Evolutionary conservation across 1,140 invertebrate genomes (phyloP).

Genomic region (Megalonaias nervosa): DNA sequence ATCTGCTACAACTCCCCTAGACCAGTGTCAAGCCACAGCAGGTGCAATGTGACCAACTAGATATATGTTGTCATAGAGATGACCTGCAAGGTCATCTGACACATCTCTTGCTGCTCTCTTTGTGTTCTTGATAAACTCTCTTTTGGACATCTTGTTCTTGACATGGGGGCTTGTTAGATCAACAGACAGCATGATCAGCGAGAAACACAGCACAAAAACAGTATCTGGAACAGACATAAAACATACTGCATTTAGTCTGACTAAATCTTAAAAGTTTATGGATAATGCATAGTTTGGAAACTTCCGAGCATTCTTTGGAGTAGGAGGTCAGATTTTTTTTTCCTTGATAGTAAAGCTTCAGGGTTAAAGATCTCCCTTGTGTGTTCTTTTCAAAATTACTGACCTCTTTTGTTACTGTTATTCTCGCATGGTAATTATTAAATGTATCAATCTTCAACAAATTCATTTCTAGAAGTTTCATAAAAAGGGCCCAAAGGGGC

Average conservation of each 20-base stretch:
- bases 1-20: too few relatives aligned
- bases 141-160: constrained; percentile 77
- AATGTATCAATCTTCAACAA: too few relatives aligned
- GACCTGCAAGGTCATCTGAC: constrained; percentile 73
- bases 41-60: constrained; percentile 73
- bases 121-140: constrained; percentile 76
- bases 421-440: too few relatives aligned
- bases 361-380: too few relatives aligned
- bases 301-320: too few relatives aligned
- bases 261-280: too few relatives aligned
- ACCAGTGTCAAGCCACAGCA: too few relatives aligned
- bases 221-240: constrained; percentile 69
- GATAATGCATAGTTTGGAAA: neutral
- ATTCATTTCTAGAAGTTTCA: too few relatives aligned
- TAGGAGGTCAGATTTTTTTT: neutral
- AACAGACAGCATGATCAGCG: constrained; percentile 75
- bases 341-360: neutral
- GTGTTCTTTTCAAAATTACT: too few relatives aligned
- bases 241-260: neutral
- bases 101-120: constrained; percentile 70
- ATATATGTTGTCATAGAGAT: constrained; percentile 76
- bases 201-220: constrained; percentile 75
- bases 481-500: too few relatives aligned
- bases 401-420: too few relatives aligned
- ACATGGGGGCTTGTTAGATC: constrained; percentile 74